Percentiles rank a stretch among this genome's conserved stretches.
phyloP scores from a whole-genome alignment of 2,888 invertebrate genomes.

The Orchesellides sinensis region DNA sequence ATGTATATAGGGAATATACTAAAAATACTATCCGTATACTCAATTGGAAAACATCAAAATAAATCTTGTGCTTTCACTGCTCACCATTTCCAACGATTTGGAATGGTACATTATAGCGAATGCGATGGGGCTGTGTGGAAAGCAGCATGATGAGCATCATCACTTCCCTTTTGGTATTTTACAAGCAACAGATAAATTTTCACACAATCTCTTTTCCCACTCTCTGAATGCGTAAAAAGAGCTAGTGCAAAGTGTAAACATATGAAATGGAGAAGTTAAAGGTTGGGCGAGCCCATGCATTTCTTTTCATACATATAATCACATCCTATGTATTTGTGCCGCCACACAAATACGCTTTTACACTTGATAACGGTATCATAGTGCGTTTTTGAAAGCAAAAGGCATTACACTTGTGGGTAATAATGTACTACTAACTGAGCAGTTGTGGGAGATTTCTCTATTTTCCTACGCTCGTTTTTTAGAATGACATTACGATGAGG shows the following conservation, averaged over 20 bases:
- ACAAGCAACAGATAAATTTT: conserved; percentile 60
- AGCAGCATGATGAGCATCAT: conserved; percentile 35
- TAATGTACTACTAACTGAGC: no score
- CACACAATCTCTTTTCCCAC: conserved; percentile 53
- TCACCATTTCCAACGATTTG: conserved; percentile 34
- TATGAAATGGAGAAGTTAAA: conserved; percentile 51
- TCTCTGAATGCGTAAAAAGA: conserved; percentile 43
- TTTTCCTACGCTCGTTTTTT: no score
- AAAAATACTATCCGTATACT: background rate
- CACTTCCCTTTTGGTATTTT: conserved; percentile 36
- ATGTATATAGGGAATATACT: no score
- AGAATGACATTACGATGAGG: conserved; percentile 36
- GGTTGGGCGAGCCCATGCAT: conserved; percentile 29
- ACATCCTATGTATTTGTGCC: background rate
- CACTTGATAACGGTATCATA: no score
- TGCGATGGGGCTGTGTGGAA: conserved; percentile 46
- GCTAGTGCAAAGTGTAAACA: conserved; percentile 51
- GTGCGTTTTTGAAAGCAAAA: no score
- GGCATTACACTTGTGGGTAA: no score
- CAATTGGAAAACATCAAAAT: conserved; percentile 28
- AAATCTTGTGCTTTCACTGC: conserved; percentile 39
- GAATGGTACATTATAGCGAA: no score
- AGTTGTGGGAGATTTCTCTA: no score
- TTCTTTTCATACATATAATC: conserved; percentile 17
- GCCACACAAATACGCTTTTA: no score